Base-by-base conservation (phyloP, 2,113 vertebrate species). In the Indri indri region DNA sequence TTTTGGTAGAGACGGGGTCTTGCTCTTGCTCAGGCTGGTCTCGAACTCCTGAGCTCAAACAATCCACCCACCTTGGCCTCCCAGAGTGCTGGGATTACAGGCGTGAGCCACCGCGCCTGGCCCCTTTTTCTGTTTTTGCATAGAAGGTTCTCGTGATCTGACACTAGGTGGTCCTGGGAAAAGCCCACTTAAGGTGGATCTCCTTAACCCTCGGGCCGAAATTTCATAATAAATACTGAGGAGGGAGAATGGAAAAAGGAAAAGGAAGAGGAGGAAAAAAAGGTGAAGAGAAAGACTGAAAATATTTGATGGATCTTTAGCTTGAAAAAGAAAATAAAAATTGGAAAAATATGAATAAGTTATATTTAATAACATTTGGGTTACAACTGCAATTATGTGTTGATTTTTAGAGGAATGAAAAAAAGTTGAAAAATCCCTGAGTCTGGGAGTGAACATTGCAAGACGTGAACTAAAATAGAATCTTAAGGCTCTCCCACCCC, bases 311-410 rank as follows among this genome's bases (percentile, higher is more conserved):
- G n/a, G 34, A 27, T 22, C 37, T 94, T 81, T 70, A 89, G 57
- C 77, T 71, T 86, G 18, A 90, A 85, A 96, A 86, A 66, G 30
- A 30, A 91, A 81, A 90, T 70, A n/a, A 87, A 88, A 81, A 59
- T 76, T 76, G 20, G 91, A n/a, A 85, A 82, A 93, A 73, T 57
- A 57, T 22, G 22, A 57, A 20, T 61, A 80, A 88, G 80, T 94
- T 25, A 73, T 66, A 66, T 74, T 70, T 65, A 85, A 82, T 22
- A 76, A 27, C 17, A 54, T 40, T 95, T 74, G 74, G 20, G 18
- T 90, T 86, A n/a, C 80, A 96, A 83, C 27, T 71, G 13, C 8
- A 73, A 71, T 76, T 76, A 57, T 18, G 14, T 70, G 13, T 84
- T 92, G 32, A 70, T 77, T 57, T 90, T 88, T 52, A 59, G 34